A percentile compares a stretch with the other conserved stretches of the same genome.
Evolutionary conservation across 2,113 vertebrate genomes (phyloP).

Genomic region (Telmatochromis brichardi): DNA sequence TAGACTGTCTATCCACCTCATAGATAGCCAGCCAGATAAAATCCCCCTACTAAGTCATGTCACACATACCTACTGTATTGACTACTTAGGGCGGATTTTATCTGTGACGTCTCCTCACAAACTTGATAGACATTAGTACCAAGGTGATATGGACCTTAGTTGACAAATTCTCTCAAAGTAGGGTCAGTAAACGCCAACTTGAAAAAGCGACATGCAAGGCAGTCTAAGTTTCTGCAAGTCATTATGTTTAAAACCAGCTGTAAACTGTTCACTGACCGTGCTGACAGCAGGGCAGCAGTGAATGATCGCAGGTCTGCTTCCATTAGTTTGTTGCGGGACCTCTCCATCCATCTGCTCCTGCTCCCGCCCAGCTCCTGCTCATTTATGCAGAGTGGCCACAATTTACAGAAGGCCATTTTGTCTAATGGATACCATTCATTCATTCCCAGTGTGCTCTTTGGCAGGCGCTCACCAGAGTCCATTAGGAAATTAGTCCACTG

Average conservation of each 20-base stretch:
- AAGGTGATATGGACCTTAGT: background rate
- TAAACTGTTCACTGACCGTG: background rate
- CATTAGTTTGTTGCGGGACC: slow-evolving; percentile 8
- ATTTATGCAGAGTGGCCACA: slow-evolving; percentile 40
- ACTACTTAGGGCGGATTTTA: background rate
- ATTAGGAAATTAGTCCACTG: slow-evolving; percentile 62
- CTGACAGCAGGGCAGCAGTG: background rate
- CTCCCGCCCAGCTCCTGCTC: background rate
- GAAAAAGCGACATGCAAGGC: background rate
- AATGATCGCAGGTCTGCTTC: background rate
- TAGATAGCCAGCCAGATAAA: background rate
- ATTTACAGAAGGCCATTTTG: slow-evolving; percentile 48
- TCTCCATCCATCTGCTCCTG: slow-evolving; percentile 26
- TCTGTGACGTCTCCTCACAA: background rate
- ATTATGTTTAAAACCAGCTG: slow-evolving; percentile 10
- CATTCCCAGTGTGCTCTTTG: slow-evolving; percentile 40
- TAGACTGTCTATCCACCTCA: background rate
- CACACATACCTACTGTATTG: background rate
- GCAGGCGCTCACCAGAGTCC: slow-evolving; percentile 38
- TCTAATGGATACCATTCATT: slow-evolving; percentile 57
- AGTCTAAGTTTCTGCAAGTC: background rate
- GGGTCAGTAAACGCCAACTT: background rate
- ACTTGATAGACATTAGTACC: background rate
- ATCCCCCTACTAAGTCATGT: background rate
- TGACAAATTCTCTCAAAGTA: background rate